A percentile compares a stretch with the other conserved stretches of the same genome.
Conservation (phyloP, 2,888 invertebrate genomes). For the Erpobdella octoculata region DNA sequence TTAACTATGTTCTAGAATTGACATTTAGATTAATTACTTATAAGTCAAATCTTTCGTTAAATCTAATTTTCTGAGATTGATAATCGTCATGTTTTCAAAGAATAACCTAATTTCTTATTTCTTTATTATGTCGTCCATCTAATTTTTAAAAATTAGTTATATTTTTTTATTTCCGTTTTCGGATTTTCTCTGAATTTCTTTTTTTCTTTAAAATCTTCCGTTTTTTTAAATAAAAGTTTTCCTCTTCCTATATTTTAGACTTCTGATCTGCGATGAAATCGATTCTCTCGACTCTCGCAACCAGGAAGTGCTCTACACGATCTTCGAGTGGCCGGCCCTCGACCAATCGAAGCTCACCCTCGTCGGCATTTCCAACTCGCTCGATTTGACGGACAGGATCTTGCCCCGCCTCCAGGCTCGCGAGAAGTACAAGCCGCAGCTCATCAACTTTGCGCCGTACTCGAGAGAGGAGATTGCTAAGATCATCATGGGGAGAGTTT, state of each 20-base stretch:
- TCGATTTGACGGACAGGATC: slow-evolving; percentile 84
- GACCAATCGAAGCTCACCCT: slow-evolving; percentile 66
- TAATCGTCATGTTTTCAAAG: no score
- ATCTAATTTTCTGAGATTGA: no score
- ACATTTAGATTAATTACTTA: no score
- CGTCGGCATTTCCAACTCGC: slow-evolving; percentile 86
- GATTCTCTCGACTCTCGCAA: slow-evolving; percentile 73
- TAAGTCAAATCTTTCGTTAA: no score
- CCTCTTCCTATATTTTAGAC: slow-evolving; percentile 39
- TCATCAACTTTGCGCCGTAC: slow-evolving; percentile 86
- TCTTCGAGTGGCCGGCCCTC: slow-evolving; percentile 84
- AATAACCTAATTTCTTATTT: no score
- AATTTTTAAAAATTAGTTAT: no score
- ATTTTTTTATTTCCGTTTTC: no score
- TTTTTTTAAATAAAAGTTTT: not conserved
- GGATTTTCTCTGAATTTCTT: no score
- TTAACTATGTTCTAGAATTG: no score
- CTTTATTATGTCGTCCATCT: no score
- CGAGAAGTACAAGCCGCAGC: slow-evolving; percentile 54
- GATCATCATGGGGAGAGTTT: slow-evolving; percentile 72
- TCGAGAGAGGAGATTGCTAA: slow-evolving; percentile 76
- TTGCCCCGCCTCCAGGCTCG: slow-evolving; percentile 76
- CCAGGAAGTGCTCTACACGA: slow-evolving; percentile 78
- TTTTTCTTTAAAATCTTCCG: not conserved
- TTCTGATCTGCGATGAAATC: slow-evolving; percentile 85